These are phyloP conservation scores for Reticulitermes speratus DNA, from an alignment of 1,140 invertebrate genomes.

Conservation along the genomic window DNA sequence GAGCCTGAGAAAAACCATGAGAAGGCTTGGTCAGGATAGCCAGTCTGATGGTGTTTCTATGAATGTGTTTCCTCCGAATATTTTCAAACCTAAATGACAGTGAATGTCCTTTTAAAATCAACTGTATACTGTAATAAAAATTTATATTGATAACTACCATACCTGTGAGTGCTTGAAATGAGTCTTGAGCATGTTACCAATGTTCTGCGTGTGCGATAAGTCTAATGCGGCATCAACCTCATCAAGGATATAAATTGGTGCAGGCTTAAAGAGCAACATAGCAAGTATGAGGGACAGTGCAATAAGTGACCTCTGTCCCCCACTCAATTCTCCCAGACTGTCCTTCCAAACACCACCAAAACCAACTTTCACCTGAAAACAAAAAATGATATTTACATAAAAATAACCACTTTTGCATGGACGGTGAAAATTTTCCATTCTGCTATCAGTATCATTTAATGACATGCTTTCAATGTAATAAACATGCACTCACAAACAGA, in stretches of 20 bases:
- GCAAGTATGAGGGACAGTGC: conserved; percentile 95
- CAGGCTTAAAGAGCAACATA: conserved; percentile 96
- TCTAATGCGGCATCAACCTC: conserved; percentile 99
- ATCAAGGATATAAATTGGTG: conserved; percentile 97
- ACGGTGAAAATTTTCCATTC: too few species aligned
- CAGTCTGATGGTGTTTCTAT: too few species aligned
- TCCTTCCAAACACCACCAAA: conserved; percentile 97
- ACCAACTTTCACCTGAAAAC: conserved; percentile 75
- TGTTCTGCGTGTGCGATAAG: conserved; percentile 98
- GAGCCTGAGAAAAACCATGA: too few species aligned
- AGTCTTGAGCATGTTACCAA: conserved; percentile 90
- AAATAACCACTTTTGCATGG: too few species aligned
- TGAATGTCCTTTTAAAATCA: too few species aligned
- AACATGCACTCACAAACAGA: too few species aligned
- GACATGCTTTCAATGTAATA: too few species aligned
- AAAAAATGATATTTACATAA: not conserved
- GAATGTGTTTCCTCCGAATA: too few species aligned
- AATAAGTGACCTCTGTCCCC: conserved; percentile 94
- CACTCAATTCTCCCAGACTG: conserved; percentile 91
- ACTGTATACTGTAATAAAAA: too few species aligned
- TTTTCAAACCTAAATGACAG: too few species aligned
- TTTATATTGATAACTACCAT: conserved; percentile 28
- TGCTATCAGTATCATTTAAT: too few species aligned
- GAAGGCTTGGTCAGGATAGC: too few species aligned
- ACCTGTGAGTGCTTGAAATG: conserved; percentile 95